Evolutionary conservation across 2,888 invertebrate species (phyloP).

Genomic region (Aphidius colemani): DNA sequence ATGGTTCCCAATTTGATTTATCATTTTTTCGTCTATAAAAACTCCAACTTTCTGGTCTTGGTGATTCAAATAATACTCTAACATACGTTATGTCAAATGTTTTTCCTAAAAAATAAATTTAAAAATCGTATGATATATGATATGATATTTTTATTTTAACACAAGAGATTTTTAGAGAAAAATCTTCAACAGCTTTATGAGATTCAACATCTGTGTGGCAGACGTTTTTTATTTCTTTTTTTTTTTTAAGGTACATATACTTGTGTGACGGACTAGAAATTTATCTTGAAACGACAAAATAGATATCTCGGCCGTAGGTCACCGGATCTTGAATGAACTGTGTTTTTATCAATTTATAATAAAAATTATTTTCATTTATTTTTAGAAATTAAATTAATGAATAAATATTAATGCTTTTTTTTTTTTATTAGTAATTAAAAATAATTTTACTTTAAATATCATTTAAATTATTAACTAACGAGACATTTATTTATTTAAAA

Average conservation of each 20-base stretch:
- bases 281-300: slow-evolving; percentile 8
- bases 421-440: too few species aligned
- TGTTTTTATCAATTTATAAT: slow-evolving; percentile 3
- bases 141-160: slow-evolving; percentile 1
- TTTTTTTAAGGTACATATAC: too few species aligned
- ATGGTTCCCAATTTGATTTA: slow-evolving; percentile 84
- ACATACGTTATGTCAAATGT: slow-evolving; percentile 97
- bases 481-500: too few species aligned
- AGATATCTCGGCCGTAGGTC: slow-evolving; percentile 9
- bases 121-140: neutral
- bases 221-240: too few species aligned
- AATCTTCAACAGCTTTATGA: slow-evolving; percentile 29
- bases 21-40: slow-evolving; percentile 85
- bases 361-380: neutral
- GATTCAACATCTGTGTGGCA: too few species aligned
- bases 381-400: neutral
- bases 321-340: slow-evolving; percentile 20
- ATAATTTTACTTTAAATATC: too few species aligned
- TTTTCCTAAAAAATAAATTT: slow-evolving; percentile 72
- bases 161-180: slow-evolving; percentile 4
- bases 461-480: too few species aligned
- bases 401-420: neutral
- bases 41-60: slow-evolving; percentile 95
- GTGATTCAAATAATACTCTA: slow-evolving; percentile 90
- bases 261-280: neutral